Evolutionary conservation across 2,797 vertebrate genomes (phyloP), one percentile per base, ranked within the genome.

Genomic region (Coccyzus lansbergi): DNA sequence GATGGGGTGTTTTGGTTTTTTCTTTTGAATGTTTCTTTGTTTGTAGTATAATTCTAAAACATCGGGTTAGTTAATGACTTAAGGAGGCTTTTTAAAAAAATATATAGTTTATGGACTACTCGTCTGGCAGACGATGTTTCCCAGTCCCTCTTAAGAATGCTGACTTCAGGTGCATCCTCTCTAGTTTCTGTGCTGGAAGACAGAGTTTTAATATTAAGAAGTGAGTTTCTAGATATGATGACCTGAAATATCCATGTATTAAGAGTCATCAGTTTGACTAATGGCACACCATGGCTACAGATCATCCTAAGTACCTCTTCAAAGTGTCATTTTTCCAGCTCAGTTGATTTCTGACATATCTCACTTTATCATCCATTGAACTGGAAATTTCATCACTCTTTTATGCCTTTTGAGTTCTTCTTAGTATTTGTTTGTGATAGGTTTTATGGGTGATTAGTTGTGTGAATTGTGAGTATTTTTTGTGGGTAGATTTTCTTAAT

Each of bases 391-490:
- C 97, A 98, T 98, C 97, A 97, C 87, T 96, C 94, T 94, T 95
- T 46, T 94, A 89, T 97, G 96, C 96, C 94, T 96, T 97, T 90
- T 97, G 97, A 96, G 84, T 96, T 98, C 98, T 98, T 97, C 97
- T 97, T 97, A 95, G 97, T 97, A 98, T 98, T 98, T 98, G 98
- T 98, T 98, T 98, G 97, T 98, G 98, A 98, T 97, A 97, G 96
- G 94, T 98, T 98, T 98, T 98, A 98, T 96, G 98, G 98, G 96
- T 98, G 98, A 98, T 98, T 98, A 98, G 96, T 97, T 98, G 98
- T 98, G 97, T 91, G 97, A 97, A 98, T 98, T 97, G 90, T 79
- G 87, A 86, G 34, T 36, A 48, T 46, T 95, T 96, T 97, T 93
- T 72, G 7, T 58, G 67, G 79, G 87, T 56, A 42, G n/a, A 86